Evolutionary conservation across 2,113 vertebrate genomes (phyloP).

Genomic region (Stomatorhinus ivindoensis): DNA sequence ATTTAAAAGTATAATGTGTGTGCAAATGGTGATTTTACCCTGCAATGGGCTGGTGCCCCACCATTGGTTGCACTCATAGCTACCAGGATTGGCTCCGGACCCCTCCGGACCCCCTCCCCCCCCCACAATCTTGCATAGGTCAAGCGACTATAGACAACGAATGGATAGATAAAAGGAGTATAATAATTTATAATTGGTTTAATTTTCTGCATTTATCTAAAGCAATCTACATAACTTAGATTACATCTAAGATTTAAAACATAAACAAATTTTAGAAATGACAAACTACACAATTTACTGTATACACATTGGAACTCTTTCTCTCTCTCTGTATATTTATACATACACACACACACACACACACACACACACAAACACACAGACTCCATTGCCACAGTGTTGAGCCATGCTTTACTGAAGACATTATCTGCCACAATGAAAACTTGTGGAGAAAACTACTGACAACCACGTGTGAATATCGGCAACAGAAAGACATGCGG

Average conservation of each 20-base stretch:
- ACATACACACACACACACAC: neutral
- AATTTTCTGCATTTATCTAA: neutral
- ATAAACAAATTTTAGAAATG: neutral
- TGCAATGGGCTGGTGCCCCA: neutral
- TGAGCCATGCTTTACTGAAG: neutral
- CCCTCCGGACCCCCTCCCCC: too few species aligned
- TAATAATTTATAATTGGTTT: neutral
- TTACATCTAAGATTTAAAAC: neutral
- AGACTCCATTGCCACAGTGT: neutral
- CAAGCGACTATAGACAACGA: neutral
- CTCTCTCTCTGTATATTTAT: neutral
- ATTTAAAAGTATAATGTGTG: neutral
- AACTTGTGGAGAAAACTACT: neutral
- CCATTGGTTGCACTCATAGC: neutral
- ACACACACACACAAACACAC: too few species aligned
- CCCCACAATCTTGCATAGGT: neutral
- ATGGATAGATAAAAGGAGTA: neutral
- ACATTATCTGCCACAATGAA: neutral
- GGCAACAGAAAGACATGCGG: neutral
- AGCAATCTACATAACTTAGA: neutral
- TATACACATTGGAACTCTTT: too few species aligned
- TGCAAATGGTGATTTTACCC: neutral
- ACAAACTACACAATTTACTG: too few species aligned
- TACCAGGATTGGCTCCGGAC: neutral
- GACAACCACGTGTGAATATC: neutral